Percentiles rank a stretch among this genome's conserved stretches.
phyloP scores from a whole-genome alignment of 2,113 vertebrate species.

The Dasypus novemcinctus region DNA sequence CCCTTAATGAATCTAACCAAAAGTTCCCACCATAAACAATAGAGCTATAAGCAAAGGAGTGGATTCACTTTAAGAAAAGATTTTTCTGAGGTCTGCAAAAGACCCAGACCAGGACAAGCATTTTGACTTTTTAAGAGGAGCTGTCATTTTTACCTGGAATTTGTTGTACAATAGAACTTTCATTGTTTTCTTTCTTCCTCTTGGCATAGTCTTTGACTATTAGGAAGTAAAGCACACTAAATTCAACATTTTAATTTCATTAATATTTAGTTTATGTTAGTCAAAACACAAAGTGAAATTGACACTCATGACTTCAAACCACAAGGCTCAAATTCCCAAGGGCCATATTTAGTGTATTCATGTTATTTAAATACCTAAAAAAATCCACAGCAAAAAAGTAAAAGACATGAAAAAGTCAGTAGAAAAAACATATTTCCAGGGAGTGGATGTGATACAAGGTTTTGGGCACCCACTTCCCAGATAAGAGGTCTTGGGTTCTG shows the following conservation, averaged over 20 bases:
- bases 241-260: background rate
- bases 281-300: background rate
- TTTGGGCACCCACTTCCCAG: too few species aligned
- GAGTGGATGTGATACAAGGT: too few species aligned
- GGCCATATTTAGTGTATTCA: background rate
- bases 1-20: too few species aligned
- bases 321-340: background rate
- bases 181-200: background rate
- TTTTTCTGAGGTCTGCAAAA: too few species aligned
- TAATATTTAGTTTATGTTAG: background rate
- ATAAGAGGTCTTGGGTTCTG: too few species aligned
- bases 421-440: background rate
- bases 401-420: background rate
- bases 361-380: background rate
- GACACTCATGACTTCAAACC: background rate
- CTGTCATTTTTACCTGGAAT: background rate
- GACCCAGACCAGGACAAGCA: too few species aligned
- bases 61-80: too few species aligned
- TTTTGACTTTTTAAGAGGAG: background rate
- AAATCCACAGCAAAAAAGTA: background rate
- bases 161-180: background rate
- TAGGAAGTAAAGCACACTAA: background rate
- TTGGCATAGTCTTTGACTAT: background rate
- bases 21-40: too few species aligned
- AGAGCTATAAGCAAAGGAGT: too few species aligned